Evolutionary conservation across 64 coral and sea anemone species (phyloP), one percentile per base, ranked within the genome.

Genomic region (Montipora efflorescens): DNA sequence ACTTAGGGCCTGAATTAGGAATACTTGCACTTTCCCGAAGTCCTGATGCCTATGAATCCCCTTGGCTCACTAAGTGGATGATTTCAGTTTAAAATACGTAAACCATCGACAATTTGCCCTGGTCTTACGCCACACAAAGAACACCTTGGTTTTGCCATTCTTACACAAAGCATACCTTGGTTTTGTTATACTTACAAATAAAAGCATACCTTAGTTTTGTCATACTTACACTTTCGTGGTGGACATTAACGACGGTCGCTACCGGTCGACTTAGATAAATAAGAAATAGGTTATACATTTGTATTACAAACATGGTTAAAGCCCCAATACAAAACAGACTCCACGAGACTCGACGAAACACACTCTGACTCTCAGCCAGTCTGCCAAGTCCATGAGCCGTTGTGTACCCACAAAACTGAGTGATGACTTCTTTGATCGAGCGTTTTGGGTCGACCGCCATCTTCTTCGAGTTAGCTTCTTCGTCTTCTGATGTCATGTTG

Each of bases 151-250:
- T 36, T 36, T 36, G 36, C 28, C 28, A 28, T 28, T 28, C 28
- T 28, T 28, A 36, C 36, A 36, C 36, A 36, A 36, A 36, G 36
- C 36, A 36, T 36, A 36, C 36, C 36, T 36, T 2, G 36, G 36
- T 36, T 36, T 36, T 36, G 36, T 36, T 36, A 36, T 36, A 36
- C 36, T 36, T 36, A 36, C 36, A 36, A 36, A 36, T 36, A 36
- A 36, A 36, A 55, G 6, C 52, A 55, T 55, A 55, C 52, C 52
- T 10, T 55, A 64, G 14, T 15, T 14, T 64, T 64, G 3, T 15
- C 20, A 81, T 55, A 79, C 93, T 95, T 90, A 95, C 93, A 16
- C 28, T 79, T 90, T 95, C 93, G 20, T 95, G 88, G 21, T 90
- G 19, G 4, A 95, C 77, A 4, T 95, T 89, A 28, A 95, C 83